phyloP scores from a whole-genome alignment of 2,888 invertebrate species.

The Drosophila mulleri region DNA sequence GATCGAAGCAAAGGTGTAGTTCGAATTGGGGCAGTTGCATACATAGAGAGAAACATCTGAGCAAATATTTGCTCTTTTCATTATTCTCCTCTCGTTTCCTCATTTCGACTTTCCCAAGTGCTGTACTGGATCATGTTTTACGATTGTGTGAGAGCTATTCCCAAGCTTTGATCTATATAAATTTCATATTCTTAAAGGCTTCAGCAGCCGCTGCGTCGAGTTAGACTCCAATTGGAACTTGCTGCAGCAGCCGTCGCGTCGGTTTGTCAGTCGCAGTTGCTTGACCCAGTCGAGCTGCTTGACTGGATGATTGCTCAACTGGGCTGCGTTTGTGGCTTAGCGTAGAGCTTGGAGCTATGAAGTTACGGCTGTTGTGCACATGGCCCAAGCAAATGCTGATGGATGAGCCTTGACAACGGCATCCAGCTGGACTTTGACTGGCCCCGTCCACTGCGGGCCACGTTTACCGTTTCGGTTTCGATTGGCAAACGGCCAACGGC shows the following conservation, averaged over 20 bases:
- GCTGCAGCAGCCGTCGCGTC: background rate
- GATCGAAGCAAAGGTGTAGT: too few relatives aligned
- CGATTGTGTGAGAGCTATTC: background rate
- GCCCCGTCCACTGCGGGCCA: slow-evolving; percentile 33
- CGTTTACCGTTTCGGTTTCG: slow-evolving; percentile 64
- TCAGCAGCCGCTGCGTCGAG: background rate
- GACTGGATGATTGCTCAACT: slow-evolving; percentile 34
- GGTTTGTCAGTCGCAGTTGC: slow-evolving; percentile 1
- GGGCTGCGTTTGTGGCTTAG: background rate
- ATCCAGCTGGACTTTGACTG: slow-evolving; percentile 4
- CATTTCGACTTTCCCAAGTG: too few relatives aligned
- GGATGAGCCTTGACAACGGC: slow-evolving; percentile 55
- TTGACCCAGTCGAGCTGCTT: slow-evolving; percentile 36
- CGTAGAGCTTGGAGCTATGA: background rate
- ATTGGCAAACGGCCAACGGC: slow-evolving; percentile 30
- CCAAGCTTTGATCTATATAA: background rate
- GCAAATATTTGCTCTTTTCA: too few relatives aligned
- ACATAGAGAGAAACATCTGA: too few relatives aligned
- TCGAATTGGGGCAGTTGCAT: too few relatives aligned
- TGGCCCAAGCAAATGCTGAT: slow-evolving; percentile 44
- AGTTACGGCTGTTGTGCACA: slow-evolving; percentile 17
- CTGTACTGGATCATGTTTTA: too few relatives aligned
- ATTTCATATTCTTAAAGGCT: slow-evolving; percentile 2
- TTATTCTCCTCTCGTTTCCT: too few relatives aligned
- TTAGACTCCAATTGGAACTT: background rate